A percentile compares a stretch with the other conserved stretches of the same genome.
Evolutionary conservation across 1,140 invertebrate species (phyloP).

Genomic region (Panagrolaimus sp.): DNA sequence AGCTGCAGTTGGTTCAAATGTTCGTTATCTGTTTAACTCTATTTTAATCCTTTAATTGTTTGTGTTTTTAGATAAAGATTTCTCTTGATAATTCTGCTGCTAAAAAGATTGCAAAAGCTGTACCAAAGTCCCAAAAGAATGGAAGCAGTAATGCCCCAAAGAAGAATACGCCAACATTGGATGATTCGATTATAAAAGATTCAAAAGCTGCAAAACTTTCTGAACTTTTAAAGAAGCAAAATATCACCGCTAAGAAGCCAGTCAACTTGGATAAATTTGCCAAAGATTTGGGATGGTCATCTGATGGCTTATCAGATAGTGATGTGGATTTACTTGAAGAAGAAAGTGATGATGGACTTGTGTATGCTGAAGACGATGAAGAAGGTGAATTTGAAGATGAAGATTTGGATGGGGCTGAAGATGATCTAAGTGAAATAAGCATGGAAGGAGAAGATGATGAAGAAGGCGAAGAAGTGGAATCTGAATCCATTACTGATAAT

Average conservation of each 20-base stretch:
- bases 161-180: not conserved
- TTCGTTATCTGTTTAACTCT: too few relatives aligned
- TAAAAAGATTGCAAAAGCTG: not conserved
- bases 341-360: constrained; percentile 9
- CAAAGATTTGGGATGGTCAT: not conserved
- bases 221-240: not conserved
- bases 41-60: too few relatives aligned
- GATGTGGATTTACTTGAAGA: not conserved
- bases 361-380: not conserved
- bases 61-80: not conserved
- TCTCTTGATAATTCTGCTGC: not conserved
- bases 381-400: too few relatives aligned
- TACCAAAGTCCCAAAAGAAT: not conserved
- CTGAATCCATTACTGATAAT: not conserved
- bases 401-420: too few relatives aligned
- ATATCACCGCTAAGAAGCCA: not conserved
- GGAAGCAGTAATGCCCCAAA: too few relatives aligned
- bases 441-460: too few relatives aligned
- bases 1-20: too few relatives aligned
- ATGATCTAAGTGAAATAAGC: too few relatives aligned
- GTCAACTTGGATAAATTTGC: not conserved
- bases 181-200: not conserved
- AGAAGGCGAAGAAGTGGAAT: not conserved
- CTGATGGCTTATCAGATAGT: not conserved
- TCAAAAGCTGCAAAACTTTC: not conserved